Evolutionary conservation across 2,113 vertebrate species (phyloP).

Genomic region (Hippocampus zosterae): DNA sequence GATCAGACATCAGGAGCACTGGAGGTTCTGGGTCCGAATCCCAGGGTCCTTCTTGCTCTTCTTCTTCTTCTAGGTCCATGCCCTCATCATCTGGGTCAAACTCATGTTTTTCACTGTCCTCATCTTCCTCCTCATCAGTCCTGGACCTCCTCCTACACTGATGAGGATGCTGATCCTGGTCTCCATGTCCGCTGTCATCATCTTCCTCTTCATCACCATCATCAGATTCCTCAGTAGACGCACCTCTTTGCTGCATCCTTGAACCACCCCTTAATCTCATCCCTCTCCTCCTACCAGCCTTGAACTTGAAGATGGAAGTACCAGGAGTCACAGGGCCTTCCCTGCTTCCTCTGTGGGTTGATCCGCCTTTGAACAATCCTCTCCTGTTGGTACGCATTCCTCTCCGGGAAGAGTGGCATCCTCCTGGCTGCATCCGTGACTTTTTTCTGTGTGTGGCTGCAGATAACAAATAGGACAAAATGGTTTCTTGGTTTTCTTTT

Average conservation of each 20-base stretch:
- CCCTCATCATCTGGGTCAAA: constrained; percentile 76
- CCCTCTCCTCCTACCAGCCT: constrained; percentile 64
- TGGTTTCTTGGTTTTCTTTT: too few relatives aligned
- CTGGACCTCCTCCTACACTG: constrained; percentile 37
- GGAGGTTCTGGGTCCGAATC: constrained; percentile 75
- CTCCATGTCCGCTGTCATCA: constrained; percentile 60
- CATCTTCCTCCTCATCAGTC: constrained; percentile 77
- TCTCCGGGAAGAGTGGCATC: constrained; percentile 71
- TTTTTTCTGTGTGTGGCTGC: constrained; percentile 47
- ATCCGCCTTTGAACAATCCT: constrained; percentile 63
- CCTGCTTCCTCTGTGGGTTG: constrained; percentile 51
- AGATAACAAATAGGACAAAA: background rate
- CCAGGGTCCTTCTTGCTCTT: constrained; percentile 63
- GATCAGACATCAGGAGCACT: constrained; percentile 72
- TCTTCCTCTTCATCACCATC: constrained; percentile 56
- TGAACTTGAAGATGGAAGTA: constrained; percentile 52
- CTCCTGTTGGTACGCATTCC: constrained; percentile 55
- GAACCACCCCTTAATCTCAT: constrained; percentile 71
- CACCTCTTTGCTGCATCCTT: constrained; percentile 66
- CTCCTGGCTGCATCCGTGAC: constrained; percentile 49
- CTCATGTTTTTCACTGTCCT: constrained; percentile 85
- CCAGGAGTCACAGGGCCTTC: constrained; percentile 32
- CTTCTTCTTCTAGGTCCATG: constrained; percentile 66
- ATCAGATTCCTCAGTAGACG: constrained; percentile 68
- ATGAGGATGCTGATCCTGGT: constrained; percentile 34